Percentiles rank a stretch among this genome's conserved stretches.
Evolutionary conservation across 2,888 invertebrate genomes (phyloP).

Genomic region (Nematopogon swammerdamellus): DNA sequence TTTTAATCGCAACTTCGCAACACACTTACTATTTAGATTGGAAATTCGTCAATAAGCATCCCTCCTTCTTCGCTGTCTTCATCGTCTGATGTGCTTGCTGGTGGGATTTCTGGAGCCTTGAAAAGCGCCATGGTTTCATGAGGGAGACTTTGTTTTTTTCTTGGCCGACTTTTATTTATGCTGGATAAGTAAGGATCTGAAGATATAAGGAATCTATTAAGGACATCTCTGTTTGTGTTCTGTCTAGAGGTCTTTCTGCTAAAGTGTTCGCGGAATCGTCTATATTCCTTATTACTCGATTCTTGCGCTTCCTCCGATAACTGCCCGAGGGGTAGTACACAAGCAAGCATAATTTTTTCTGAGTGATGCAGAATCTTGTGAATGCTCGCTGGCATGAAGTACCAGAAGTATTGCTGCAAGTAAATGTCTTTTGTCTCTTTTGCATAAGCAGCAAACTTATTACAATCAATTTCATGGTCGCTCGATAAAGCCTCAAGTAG

Average conservation of each 20-base stretch:
- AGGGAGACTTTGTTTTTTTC: too few species aligned
- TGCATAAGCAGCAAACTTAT: too few species aligned
- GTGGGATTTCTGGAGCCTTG: too few species aligned
- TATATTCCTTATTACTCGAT: slow-evolving; percentile 14
- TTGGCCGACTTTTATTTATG: slow-evolving; percentile 7
- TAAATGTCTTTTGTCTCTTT: too few species aligned
- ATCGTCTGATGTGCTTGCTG: too few species aligned
- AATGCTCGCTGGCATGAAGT: slow-evolving; percentile 17
- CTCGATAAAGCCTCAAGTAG: too few species aligned
- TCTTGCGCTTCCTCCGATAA: slow-evolving; percentile 20
- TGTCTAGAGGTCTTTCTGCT: slow-evolving; percentile 13
- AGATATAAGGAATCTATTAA: slow-evolving; percentile 13
- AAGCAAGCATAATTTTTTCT: slow-evolving; percentile 12
- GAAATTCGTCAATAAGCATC: too few species aligned
- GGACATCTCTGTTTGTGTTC: slow-evolving; percentile 14
- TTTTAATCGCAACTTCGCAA: too few species aligned
- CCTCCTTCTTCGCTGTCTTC: too few species aligned
- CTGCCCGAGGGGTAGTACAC: slow-evolving; percentile 16
- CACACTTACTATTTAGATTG: too few species aligned
- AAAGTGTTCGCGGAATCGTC: slow-evolving; percentile 14
- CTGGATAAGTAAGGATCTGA: slow-evolving; percentile 14
- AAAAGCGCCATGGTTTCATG: too few species aligned
- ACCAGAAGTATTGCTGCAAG: slow-evolving; percentile 22
- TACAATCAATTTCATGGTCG: too few species aligned
- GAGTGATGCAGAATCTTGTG: slow-evolving; percentile 18